Evolutionary conservation across 2,888 invertebrate genomes (phyloP), one percentile per base, ranked within the genome.

Genomic region (Tetragonula carbonaria): DNA sequence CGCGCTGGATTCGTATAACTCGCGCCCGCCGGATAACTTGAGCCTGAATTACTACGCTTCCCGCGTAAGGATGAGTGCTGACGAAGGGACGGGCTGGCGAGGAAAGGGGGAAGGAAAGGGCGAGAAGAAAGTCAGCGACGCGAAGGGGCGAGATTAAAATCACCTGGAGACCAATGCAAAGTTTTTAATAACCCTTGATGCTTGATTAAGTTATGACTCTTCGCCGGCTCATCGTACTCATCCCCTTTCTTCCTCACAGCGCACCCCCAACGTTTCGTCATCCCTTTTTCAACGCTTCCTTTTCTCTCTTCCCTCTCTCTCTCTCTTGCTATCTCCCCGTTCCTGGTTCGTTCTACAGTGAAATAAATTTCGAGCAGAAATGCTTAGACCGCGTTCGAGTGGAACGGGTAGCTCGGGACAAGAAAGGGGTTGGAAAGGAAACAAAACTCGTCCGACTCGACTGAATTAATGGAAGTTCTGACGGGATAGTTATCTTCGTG

Each of bases 161-260:
- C 91, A 84, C 90, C 90, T 87, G 87, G 89, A 87, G 90, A 89
- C 90, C 88, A 89, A 91, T 91, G 88, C 86, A 91, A 92, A 93
- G 90, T 93, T 93, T 93, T 93, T 93, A 92, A 93, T 92, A 92
- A 92, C 92, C 88, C 91, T 92, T 92, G 91, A 92, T 92, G 89
- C 91, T 91, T 93, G 91, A 92, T 93, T 91, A 92, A 92, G 91
- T 93, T 91, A 88, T 87, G 90, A 82, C 85, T 89, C 88, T 85
- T 87, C 84, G 82, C 78, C 78, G 78, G 78, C 76, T 86, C 82
- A 73, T 80, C 85, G 71, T 80, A 78, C 76, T 71, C 80, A 0
- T 33, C 77, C 71, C 45, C 51, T 77, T 73, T 68, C 23, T 51
- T 51, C 51, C 4, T 16, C 23, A 21, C 57, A 21, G 33, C 38